phyloP scores from a whole-genome alignment of 2,113 vertebrate genomes.

The Vombatus ursinus region DNA sequence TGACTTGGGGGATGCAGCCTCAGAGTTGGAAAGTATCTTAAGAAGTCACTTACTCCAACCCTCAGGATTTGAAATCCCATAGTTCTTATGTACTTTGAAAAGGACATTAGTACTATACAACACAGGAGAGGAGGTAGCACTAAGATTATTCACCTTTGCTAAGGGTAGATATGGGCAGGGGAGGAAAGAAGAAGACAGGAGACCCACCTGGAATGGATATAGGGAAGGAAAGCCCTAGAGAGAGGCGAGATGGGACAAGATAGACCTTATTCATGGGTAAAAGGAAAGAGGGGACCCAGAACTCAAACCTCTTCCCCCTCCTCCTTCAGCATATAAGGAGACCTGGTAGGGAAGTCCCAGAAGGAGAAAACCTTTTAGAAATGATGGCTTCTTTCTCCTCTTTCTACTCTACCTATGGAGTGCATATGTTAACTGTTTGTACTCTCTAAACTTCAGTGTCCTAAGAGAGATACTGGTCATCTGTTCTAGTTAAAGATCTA shows the following conservation, averaged over 20 bases:
- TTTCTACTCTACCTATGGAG: background rate
- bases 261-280: background rate
- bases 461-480: background rate
- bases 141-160: background rate
- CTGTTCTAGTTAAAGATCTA: background rate
- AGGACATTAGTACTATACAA: background rate
- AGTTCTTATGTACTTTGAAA: background rate
- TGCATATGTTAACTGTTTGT: background rate
- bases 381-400: background rate
- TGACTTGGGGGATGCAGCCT: background rate
- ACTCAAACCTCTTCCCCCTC: background rate
- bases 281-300: background rate
- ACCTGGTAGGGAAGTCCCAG: background rate
- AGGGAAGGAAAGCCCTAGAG: background rate
- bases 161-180: background rate
- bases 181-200: background rate
- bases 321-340: background rate
- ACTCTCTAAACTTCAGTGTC: background rate
- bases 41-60: background rate
- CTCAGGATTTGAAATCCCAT: background rate
- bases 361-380: background rate
- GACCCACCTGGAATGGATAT: background rate
- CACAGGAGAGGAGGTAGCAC: background rate
- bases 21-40: background rate
- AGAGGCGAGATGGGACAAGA: background rate